A percentile compares a stretch with the other conserved stretches of the same genome.
Evolutionary conservation across 2,888 invertebrate genomes (phyloP).

Genomic region (Priocnemis perturbator): DNA sequence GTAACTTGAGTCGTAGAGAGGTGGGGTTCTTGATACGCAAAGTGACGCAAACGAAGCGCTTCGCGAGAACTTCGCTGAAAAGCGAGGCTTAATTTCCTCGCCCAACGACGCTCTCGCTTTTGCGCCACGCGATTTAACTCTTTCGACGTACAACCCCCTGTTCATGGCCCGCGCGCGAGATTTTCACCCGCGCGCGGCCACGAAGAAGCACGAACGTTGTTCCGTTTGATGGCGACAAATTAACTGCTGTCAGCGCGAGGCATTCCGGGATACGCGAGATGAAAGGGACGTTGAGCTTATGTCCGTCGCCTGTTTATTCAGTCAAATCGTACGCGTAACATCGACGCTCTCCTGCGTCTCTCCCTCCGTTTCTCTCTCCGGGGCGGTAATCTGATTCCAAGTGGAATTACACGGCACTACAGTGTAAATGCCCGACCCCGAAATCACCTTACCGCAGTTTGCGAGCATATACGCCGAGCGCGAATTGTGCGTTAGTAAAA

Average conservation of each 20-base stretch:
- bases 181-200: too few species aligned
- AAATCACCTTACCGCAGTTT: slow-evolving; percentile 34
- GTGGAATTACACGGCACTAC: slow-evolving; percentile 22
- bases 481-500: slow-evolving; percentile 11
- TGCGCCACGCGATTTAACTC: too few species aligned
- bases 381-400: slow-evolving; percentile 31
- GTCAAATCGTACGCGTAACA: slow-evolving; percentile 13
- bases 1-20: not conserved
- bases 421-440: slow-evolving; percentile 28
- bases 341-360: not conserved
- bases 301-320: slow-evolving; percentile 5
- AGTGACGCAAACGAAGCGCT: slow-evolving; percentile 3
- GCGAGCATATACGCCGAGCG: not conserved
- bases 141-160: too few species aligned
- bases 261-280: slow-evolving; percentile 27
- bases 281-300: slow-evolving; percentile 34
- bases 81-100: too few species aligned
- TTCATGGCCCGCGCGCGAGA: too few species aligned
- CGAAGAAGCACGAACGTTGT: too few species aligned
- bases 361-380: slow-evolving; percentile 11
- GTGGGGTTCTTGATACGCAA: too few species aligned
- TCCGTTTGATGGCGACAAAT: too few species aligned
- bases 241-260: not conserved
- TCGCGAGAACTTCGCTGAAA: not conserved
- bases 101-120: too few species aligned